Percentiles rank a stretch among this genome's conserved stretches.
phyloP scores from a whole-genome alignment of 2,888 invertebrate species.

The Leptogaster cylindrica region DNA sequence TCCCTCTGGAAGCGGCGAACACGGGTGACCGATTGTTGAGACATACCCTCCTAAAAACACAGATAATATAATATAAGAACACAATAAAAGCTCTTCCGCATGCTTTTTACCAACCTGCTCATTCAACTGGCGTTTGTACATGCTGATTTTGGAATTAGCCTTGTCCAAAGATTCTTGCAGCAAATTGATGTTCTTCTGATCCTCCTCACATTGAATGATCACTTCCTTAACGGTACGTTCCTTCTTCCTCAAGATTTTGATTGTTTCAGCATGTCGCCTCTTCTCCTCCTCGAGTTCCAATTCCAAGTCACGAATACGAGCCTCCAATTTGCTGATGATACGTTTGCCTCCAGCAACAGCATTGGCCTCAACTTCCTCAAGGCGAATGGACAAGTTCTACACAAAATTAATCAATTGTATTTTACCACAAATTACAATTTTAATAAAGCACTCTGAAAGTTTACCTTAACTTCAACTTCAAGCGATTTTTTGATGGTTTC shows the following conservation, averaged over 20 bases:
- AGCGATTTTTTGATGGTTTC: slow-evolving; percentile 97
- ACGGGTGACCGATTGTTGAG: slow-evolving; percentile 90
- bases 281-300: slow-evolving; percentile 95
- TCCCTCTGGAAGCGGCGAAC: slow-evolving; percentile 98
- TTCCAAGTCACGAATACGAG: slow-evolving; percentile 92
- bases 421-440: slow-evolving; percentile 7
- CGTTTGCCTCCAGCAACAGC: slow-evolving; percentile 96
- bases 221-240: slow-evolving; percentile 96
- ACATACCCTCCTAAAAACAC: slow-evolving; percentile 81
- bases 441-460: background rate
- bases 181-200: slow-evolving; percentile 92
- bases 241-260: slow-evolving; percentile 98
- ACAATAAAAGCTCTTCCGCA: background rate
- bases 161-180: slow-evolving; percentile 92
- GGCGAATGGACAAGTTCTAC: slow-evolving; percentile 84
- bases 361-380: slow-evolving; percentile 96
- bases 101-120: slow-evolving; percentile 73
- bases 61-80: too few species aligned
- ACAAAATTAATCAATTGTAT: slow-evolving; percentile 45
- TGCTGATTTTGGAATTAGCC: slow-evolving; percentile 82
- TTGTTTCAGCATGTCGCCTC: slow-evolving; percentile 95
- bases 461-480: slow-evolving; percentile 92
- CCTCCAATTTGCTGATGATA: slow-evolving; percentile 97
- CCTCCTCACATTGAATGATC: slow-evolving; percentile 93
- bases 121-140: slow-evolving; percentile 94